These are phyloP conservation scores for Phenacoccus solenopsis DNA, from an alignment of 1,140 invertebrate species.

Conservation along the genomic window DNA sequence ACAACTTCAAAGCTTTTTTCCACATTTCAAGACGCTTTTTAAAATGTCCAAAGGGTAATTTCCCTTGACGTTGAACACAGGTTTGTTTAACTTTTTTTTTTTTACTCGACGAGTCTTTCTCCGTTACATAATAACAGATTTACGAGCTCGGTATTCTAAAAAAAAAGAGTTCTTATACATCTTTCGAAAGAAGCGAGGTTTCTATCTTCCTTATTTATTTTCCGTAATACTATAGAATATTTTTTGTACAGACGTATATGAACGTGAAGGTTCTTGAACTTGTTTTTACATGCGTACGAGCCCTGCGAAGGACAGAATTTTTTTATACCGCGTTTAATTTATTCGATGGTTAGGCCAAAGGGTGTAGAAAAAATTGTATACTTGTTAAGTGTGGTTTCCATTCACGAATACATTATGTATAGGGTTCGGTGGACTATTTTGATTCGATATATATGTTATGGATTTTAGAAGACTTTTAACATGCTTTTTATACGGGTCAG, in stretches of 20 bases:
- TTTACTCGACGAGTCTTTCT: background rate
- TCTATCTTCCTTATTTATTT: background rate
- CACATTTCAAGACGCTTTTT: background rate
- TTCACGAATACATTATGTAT: too few relatives aligned
- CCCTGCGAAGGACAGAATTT: background rate
- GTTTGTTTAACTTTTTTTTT: background rate
- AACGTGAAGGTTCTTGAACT: background rate
- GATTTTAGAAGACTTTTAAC: too few relatives aligned
- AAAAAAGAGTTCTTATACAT: too few relatives aligned
- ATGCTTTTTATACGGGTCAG: background rate
- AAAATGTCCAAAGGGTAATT: conserved; percentile 2
- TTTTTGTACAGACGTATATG: background rate
- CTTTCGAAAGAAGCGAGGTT: background rate
- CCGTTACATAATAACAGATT: background rate
- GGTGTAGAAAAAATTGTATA: too few relatives aligned
- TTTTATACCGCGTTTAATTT: background rate
- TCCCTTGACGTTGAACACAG: background rate
- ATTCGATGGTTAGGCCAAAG: too few relatives aligned
- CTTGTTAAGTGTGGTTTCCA: too few relatives aligned
- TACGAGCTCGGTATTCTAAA: background rate
- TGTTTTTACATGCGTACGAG: background rate
- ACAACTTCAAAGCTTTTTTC: background rate
- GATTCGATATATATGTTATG: too few relatives aligned
- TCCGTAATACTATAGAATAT: background rate
- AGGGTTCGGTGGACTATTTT: too few relatives aligned